These are phyloP conservation scores for Romanogobio albipinnatus DNA, from an alignment of 2,113 vertebrate genomes.

Conservation along the genomic window DNA sequence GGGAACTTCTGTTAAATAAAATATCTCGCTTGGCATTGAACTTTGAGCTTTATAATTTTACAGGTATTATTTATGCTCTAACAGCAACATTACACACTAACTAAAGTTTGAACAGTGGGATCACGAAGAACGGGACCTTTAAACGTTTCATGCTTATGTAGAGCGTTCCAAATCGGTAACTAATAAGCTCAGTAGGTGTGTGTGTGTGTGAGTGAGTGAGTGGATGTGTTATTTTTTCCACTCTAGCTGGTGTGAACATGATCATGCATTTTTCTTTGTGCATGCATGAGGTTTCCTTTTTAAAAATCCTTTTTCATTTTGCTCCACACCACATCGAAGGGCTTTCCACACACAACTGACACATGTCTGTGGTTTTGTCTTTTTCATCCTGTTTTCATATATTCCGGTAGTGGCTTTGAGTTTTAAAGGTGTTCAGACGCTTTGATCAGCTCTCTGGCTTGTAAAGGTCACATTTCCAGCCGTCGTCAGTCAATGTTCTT, in stretches of 20 bases:
- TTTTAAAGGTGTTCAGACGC: conserved; percentile 56
- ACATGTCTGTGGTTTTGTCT: conserved; percentile 31
- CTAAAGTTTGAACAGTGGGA: no score
- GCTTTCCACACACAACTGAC: conserved; percentile 11
- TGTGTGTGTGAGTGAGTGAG: background rate
- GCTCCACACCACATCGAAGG: conserved; percentile 45
- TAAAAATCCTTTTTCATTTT: conserved; percentile 55
- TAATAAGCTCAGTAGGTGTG: background rate
- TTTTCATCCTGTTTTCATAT: conserved; percentile 44
- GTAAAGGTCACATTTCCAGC: conserved; percentile 53
- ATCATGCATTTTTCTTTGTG: conserved; percentile 14
- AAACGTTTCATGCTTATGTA: background rate
- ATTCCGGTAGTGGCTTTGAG: conserved; percentile 58
- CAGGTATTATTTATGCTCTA: no score
- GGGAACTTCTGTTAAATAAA: no score
- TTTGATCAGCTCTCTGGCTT: conserved; percentile 65
- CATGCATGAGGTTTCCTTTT: conserved; percentile 49
- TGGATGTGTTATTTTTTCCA: background rate
- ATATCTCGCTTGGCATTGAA: no score
- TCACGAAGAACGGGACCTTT: no score
- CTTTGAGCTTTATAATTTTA: no score
- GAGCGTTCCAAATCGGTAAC: background rate
- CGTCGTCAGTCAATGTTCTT: conserved; percentile 54
- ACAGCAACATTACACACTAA: no score
- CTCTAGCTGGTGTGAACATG: background rate